phyloP scores from a whole-genome alignment of 2,113 vertebrate genomes.

The Suricata suricatta region DNA sequence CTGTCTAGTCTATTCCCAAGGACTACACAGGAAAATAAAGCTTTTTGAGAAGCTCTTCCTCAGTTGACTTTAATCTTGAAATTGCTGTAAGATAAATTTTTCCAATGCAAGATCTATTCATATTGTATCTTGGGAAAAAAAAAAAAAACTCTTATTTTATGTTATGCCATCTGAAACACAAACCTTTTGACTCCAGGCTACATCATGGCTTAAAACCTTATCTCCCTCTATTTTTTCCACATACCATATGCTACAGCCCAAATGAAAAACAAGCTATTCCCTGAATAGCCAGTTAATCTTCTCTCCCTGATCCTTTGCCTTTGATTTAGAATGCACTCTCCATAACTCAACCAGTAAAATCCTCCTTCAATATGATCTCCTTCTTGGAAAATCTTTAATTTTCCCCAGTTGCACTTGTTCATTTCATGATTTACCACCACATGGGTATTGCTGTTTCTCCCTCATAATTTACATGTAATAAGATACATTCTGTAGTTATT shows the following conservation, averaged over 20 bases:
- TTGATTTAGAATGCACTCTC: conserved; percentile 43
- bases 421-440: background rate
- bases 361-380: background rate
- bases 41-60: background rate
- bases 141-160: background rate
- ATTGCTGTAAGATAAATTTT: background rate
- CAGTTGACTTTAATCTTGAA: background rate
- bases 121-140: background rate
- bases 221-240: conserved; percentile 16
- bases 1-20: background rate
- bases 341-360: background rate
- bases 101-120: conserved; percentile 10
- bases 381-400: background rate
- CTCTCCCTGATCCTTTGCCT: background rate
- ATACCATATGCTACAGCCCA: conserved; percentile 37
- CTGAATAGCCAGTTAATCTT: conserved; percentile 51
- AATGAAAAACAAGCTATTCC: conserved; percentile 55
- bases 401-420: background rate
- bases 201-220: conserved; percentile 42
- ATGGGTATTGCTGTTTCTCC: background rate
- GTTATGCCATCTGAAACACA: conserved; percentile 47
- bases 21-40: background rate
- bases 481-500: background rate
- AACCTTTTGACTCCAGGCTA: conserved; percentile 20
- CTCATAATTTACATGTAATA: background rate